Base-by-base conservation (phyloP, 2,888 invertebrate genomes). In the Cantharis rustica region DNA sequence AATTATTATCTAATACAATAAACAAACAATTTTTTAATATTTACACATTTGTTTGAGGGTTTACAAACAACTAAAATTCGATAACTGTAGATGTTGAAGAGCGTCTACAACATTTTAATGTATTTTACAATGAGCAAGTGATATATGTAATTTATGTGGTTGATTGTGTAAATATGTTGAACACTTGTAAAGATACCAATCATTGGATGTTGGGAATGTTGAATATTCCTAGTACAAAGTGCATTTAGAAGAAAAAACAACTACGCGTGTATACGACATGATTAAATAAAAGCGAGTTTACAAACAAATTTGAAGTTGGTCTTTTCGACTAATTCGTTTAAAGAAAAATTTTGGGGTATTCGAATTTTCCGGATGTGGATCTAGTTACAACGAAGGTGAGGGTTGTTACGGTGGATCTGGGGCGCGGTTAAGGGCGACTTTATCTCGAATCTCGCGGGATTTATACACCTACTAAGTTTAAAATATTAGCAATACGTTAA, bases 331-430 rank as follows among this genome's bases (percentile, higher is more conserved):
- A 47, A 47, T 47, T 47, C n/a, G 47, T n/a, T 47, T n/a, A 47
- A 47, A 9, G 47, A 47, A 47, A 47, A 47, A 47, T 47, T 47
- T 47, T 47, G 47, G 47, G 47, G 47, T 47, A 47, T 47, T 47
- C n/a, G 47, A 47, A 47, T 66, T 66, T 71, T 62, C 76, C 71
- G 74, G 77, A 77, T 77, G 75, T 64, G 75, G 71, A 71, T 75
- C 68, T 63, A 68, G 68, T 75, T 62, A 69, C 71, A 64, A 47
- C 69, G 76, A 75, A 79, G 74, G 75, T 78, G 64, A 72, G 78
- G 79, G 79, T 72, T 73, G 75, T 72, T 75, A 66, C 72, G 69
- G 76, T 74, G 76, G 75, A 71, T 76, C 71, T 74, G 75, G 76
- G 76, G 79, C 61, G 74, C 75, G 73, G 76, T 73, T 75, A 31